These are phyloP conservation scores for Aptenodytes patagonicus DNA, from an alignment of 2,113 vertebrate genomes.

Conservation along the genomic window DNA sequence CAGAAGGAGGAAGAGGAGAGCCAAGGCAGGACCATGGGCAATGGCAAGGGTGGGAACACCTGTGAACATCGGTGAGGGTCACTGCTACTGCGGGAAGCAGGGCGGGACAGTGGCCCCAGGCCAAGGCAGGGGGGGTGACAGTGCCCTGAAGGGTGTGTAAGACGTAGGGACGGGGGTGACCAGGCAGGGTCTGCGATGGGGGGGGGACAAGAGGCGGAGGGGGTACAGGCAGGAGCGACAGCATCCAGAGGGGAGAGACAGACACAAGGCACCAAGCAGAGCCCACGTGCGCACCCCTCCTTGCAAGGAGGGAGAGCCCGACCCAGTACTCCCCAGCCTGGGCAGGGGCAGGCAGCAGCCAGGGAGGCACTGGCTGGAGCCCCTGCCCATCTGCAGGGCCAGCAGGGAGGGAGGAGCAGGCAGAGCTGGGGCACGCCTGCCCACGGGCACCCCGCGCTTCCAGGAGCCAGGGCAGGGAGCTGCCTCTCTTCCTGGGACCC, in stretches of 20 bases:
- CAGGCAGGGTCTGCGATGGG: background rate
- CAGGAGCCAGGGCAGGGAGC: background rate
- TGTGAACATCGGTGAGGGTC: background rate
- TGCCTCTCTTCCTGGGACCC: background rate
- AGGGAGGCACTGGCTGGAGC: background rate
- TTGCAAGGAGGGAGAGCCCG: background rate
- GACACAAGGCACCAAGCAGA: constrained; percentile 52
- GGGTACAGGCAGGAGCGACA: background rate
- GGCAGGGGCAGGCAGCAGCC: background rate
- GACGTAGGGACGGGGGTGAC: background rate
- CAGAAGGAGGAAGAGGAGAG: background rate
- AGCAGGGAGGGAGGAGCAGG: background rate
- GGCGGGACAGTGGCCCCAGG: background rate
- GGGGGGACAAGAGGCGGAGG: background rate
- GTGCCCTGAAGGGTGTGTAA: background rate
- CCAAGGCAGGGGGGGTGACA: background rate
- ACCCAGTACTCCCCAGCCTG: background rate
- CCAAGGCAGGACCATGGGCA: background rate
- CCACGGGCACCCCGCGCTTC: fast-evolving
- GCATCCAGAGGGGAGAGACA: constrained; percentile 8
- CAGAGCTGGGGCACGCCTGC: background rate
- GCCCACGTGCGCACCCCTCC: background rate
- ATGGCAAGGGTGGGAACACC: background rate
- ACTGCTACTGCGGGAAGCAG: background rate
- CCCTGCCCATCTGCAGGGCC: background rate